Conservation (phyloP, 2,888 invertebrate species). For the Callosobruchus maculatus region DNA sequence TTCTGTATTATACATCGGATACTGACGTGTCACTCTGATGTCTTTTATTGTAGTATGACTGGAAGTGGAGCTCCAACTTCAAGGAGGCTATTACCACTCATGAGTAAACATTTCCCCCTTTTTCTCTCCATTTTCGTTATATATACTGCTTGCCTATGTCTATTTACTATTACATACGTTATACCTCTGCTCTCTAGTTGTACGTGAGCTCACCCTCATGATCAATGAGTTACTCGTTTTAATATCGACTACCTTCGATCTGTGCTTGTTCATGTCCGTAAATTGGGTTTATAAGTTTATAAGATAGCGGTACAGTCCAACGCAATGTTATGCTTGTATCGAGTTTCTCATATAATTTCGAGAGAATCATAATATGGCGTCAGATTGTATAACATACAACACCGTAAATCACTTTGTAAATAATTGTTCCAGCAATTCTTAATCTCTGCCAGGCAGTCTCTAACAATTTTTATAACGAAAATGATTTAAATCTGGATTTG, state of each 20-base stretch:
- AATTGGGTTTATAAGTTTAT: neutral
- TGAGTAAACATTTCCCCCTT: constrained; percentile 64
- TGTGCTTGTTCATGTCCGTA: neutral
- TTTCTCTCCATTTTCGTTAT: constrained; percentile 30
- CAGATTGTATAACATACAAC: too few relatives aligned
- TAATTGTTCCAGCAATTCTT: too few relatives aligned
- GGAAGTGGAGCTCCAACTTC: constrained; percentile 97
- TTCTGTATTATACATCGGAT: neutral
- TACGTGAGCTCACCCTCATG: neutral
- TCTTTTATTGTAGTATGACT: constrained; percentile 68
- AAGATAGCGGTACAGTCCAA: neutral
- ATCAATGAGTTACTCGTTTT: neutral
- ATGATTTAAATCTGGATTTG: too few relatives aligned
- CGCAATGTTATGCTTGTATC: neutral
- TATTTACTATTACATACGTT: constrained; percentile 1
- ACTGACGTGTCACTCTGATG: neutral
- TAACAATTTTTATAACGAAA: too few relatives aligned
- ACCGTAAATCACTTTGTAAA: too few relatives aligned
- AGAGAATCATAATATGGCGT: too few relatives aligned
- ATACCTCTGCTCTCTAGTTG: neutral
- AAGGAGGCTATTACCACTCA: constrained; percentile 89
- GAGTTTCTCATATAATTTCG: too few relatives aligned
- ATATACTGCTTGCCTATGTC: constrained; percentile 45
- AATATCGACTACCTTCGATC: neutral
- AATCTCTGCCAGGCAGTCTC: too few relatives aligned